A percentile compares a stretch with the other conserved stretches of the same genome.
phyloP scores from a whole-genome alignment of 2,113 vertebrate species.

The Platysternon megacephalum region DNA sequence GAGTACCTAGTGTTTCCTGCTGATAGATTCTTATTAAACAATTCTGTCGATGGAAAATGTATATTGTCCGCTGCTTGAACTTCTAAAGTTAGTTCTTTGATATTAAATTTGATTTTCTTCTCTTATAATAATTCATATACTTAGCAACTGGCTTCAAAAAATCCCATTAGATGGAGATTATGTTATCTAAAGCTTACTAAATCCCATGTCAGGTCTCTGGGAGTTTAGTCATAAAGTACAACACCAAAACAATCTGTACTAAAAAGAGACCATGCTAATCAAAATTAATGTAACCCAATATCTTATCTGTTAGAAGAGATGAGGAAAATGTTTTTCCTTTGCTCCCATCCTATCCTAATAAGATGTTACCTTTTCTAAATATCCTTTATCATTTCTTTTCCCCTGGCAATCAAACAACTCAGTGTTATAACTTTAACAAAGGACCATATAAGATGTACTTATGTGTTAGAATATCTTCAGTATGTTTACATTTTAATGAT shows the following conservation, averaged over 20 bases:
- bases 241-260: constrained; percentile 30
- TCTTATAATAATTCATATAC: constrained; percentile 74
- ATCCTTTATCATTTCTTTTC: constrained; percentile 46
- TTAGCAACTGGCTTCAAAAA: constrained; percentile 75
- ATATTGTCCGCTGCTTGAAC: constrained; percentile 80
- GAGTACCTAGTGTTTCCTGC: constrained; percentile 74
- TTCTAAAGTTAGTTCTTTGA: constrained; percentile 76
- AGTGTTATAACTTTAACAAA: constrained; percentile 49
- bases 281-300: constrained; percentile 43
- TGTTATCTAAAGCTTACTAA: constrained; percentile 78
- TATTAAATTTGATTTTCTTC: constrained; percentile 77
- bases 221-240: constrained; percentile 68
- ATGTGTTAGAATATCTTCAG: constrained; percentile 45
- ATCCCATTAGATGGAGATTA: constrained; percentile 78
- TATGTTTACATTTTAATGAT: constrained; percentile 61
- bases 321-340: constrained; percentile 6
- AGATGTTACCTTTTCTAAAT: constrained; percentile 59
- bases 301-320: constrained; percentile 46
- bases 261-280: constrained; percentile 60
- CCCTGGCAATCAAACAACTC: constrained; percentile 54
- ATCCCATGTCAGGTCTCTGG: constrained; percentile 67
- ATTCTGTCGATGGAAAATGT: constrained; percentile 76
- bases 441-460: constrained; percentile 31
- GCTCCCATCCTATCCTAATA: constrained; percentile 14
- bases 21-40: constrained; percentile 80